phyloP scores from a whole-genome alignment of 2,888 invertebrate species.

The Tinea pellionella region DNA sequence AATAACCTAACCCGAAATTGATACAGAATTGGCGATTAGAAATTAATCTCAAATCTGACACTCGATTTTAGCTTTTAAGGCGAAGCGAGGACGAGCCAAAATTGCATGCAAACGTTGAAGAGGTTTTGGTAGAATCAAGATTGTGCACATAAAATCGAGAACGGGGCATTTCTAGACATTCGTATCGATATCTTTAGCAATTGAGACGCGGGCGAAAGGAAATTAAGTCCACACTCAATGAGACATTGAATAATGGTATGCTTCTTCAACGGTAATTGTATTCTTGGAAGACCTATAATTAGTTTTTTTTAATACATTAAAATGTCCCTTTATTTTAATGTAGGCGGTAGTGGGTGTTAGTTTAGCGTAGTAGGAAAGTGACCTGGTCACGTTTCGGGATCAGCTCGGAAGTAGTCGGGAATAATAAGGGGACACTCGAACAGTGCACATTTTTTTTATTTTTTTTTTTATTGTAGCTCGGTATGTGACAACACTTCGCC shows the following conservation, averaged over 20 bases:
- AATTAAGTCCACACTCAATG: background rate
- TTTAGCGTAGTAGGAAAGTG: no score
- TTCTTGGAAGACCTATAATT: background rate
- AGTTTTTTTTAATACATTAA: no score
- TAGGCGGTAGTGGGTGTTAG: no score
- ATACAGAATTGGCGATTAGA: background rate
- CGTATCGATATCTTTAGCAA: background rate
- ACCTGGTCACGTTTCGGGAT: no score
- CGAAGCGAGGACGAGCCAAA: background rate
- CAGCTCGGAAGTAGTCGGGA: no score
- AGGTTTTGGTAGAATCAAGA: background rate
- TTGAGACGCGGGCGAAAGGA: conserved; percentile 1
- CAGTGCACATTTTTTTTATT: no score
- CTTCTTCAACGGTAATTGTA: background rate
- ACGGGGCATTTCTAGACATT: background rate
- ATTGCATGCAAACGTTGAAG: background rate
- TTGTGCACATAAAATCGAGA: background rate
- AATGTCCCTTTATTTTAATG: no score
- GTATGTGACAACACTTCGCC: no score
- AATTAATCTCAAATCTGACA: background rate
- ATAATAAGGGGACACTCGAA: no score
- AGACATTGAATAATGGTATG: background rate
- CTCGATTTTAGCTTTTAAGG: background rate
- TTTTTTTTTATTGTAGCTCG: no score
- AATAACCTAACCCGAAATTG: background rate